Evolutionary conservation across 2,113 vertebrate species (phyloP).

Genomic region (Tetrax tetrax): DNA sequence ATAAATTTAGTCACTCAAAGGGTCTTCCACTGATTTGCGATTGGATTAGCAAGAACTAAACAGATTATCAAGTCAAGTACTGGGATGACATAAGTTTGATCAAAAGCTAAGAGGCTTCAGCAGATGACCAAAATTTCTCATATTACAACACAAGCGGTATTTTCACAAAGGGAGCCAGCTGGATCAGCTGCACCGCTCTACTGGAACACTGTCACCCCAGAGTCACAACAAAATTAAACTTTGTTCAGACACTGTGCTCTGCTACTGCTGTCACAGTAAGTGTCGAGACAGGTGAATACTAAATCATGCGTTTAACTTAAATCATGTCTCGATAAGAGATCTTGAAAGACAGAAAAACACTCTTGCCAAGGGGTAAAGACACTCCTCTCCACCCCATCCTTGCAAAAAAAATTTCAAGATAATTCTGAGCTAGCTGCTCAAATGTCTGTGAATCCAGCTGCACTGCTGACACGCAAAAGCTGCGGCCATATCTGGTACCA

Average conservation of each 20-base stretch:
- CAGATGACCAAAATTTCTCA: neutral
- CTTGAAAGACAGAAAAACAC: neutral
- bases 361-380: neutral
- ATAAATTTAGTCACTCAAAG: neutral
- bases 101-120: neutral
- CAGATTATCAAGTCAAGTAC: conserved; percentile 18
- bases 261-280: neutral
- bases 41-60: conserved; percentile 48
- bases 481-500: neutral
- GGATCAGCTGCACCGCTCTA: neutral
- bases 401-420: neutral
- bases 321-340: neutral
- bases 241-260: neutral
- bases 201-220: neutral
- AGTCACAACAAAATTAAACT: neutral
- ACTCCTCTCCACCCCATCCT: neutral
- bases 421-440: neutral
- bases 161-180: neutral
- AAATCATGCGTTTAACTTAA: neutral
- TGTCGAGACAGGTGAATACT: neutral
- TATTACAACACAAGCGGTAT: neutral
- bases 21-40: conserved; percentile 9
- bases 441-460: neutral
- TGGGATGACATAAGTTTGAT: neutral
- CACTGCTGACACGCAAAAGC: neutral